phyloP scores from a whole-genome alignment of 2,888 invertebrate genomes.

The Aphodius granarius region DNA sequence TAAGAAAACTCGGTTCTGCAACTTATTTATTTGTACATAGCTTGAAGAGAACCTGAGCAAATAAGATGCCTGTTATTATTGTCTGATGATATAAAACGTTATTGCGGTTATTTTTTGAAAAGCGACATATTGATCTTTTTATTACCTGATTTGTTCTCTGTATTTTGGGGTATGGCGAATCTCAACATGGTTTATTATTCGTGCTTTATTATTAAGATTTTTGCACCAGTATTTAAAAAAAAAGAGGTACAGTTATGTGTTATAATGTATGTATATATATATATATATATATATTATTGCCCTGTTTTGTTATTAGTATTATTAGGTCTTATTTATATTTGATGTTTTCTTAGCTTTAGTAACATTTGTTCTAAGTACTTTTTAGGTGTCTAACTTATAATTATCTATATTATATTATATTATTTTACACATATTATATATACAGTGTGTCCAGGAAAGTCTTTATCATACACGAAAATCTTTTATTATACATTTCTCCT shows the following conservation, averaged over 20 bases:
- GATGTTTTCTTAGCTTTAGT: background rate
- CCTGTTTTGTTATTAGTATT: background rate
- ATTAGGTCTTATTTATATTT: background rate
- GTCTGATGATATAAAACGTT: conserved; percentile 35
- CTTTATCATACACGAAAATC: too few relatives aligned
- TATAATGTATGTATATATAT: too few relatives aligned
- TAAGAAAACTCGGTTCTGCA: conserved; percentile 20
- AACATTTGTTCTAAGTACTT: background rate
- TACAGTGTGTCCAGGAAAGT: too few relatives aligned
- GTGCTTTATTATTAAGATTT: background rate
- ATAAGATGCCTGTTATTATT: conserved; percentile 32
- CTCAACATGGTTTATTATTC: conserved; percentile 1
- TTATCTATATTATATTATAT: too few relatives aligned
- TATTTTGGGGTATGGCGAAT: background rate
- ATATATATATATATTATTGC: background rate
- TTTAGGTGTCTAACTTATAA: background rate
- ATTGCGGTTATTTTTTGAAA: background rate
- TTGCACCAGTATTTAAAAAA: background rate
- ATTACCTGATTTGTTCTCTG: background rate
- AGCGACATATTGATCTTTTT: background rate
- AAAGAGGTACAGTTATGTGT: background rate
- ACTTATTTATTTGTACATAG: conserved; percentile 38
- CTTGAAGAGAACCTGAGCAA: background rate
- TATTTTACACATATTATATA: too few relatives aligned
- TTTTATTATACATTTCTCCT: too few relatives aligned